These are phyloP conservation scores for Thymallus thymallus DNA, from an alignment of 2,113 vertebrate genomes.

Conservation along the genomic window DNA sequence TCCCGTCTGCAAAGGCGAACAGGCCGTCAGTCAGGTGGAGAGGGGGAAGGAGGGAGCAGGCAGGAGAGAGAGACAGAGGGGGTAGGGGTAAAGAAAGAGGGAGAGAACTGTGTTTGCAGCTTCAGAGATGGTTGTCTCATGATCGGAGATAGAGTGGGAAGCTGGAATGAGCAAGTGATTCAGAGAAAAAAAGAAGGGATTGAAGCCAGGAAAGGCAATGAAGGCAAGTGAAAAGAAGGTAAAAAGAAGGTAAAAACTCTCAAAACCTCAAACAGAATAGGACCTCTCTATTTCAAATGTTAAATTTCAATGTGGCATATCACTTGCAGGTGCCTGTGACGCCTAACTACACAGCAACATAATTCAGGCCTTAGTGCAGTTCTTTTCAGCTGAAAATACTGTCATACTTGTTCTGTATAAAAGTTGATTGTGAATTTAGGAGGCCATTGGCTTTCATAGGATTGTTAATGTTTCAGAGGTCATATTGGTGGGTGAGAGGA, in stretches of 20 bases:
- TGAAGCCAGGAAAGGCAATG: slow-evolving; percentile 7
- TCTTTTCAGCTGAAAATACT: not conserved
- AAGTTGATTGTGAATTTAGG: not conserved
- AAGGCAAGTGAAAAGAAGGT: not conserved
- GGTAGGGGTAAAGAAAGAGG: not conserved
- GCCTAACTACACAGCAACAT: too few species aligned
- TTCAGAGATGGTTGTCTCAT: slow-evolving; percentile 47
- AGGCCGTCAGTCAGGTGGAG: slow-evolving; percentile 26
- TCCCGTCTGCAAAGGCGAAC: slow-evolving; percentile 82
- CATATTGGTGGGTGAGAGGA: slow-evolving; percentile 13
- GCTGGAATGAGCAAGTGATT: slow-evolving; percentile 40
- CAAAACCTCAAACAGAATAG: slow-evolving; percentile 20
- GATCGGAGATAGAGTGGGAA: slow-evolving; percentile 31
- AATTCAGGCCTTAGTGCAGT: too few species aligned
- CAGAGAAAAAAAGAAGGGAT: slow-evolving; percentile 18
- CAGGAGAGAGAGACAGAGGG: slow-evolving; percentile 9
- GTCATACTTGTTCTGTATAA: not conserved
- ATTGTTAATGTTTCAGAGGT: slow-evolving; percentile 39
- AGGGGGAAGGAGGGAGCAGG: slow-evolving; percentile 5
- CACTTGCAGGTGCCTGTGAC: not conserved
- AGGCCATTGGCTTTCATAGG: slow-evolving; percentile 17
- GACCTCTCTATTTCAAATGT: not conserved
- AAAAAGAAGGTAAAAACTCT: too few species aligned
- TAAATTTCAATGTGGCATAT: not conserved
- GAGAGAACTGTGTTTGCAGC: slow-evolving; percentile 19